Base-by-base conservation (phyloP, 1,140 invertebrate genomes). In the Plodia interpunctella region DNA sequence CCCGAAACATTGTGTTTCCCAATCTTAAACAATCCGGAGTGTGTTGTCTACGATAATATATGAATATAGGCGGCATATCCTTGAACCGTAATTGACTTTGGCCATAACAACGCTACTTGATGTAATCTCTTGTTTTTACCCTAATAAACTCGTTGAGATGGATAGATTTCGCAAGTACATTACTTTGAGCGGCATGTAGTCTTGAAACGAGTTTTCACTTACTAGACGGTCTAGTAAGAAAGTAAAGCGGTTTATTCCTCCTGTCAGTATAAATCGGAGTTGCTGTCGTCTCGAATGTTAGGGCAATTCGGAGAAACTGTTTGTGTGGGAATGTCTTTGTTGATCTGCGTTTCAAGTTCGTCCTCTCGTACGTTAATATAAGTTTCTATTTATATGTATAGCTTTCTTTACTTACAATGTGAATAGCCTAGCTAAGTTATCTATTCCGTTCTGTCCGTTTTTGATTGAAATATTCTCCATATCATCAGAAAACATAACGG, bases 21-120 rank as follows among this genome's bases (percentile, higher is more conserved):
- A 15, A 44, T 44, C 38, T 44, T 44, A 44, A 32, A n/a, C 15
- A 44, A 44, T 1, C 13, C 38, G 5, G 38, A 44, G 38, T 44
- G 38, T 44, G 38, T n/a, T 15, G 38, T 44, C 38, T 44, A 44
- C 38, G 38, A 44, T 44, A 35, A 35, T 35, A 35, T 2, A 44
- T 44, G 38, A 44, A 44, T 15, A 44, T 44, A 6, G 38, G 15
- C 38, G 4, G 13, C 15, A n/a, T 44, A 44, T 17, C 38, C 38
- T 44, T 44, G 38, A 44, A 44, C 38, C 38, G 38, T 44, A 44
- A 44, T 44, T 44, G 38, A 44, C 38, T 44, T 44, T 44, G n/a
- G 38, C 38, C 38, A 44, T 44, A 44, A 44, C 38, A 44, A 44
- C 38, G 38, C 38, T 44, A 44, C 38, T 44, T 44, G 38, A 44